Evolutionary conservation across 2,888 invertebrate genomes (phyloP).

Genomic region (Zygogramma bicolorata): DNA sequence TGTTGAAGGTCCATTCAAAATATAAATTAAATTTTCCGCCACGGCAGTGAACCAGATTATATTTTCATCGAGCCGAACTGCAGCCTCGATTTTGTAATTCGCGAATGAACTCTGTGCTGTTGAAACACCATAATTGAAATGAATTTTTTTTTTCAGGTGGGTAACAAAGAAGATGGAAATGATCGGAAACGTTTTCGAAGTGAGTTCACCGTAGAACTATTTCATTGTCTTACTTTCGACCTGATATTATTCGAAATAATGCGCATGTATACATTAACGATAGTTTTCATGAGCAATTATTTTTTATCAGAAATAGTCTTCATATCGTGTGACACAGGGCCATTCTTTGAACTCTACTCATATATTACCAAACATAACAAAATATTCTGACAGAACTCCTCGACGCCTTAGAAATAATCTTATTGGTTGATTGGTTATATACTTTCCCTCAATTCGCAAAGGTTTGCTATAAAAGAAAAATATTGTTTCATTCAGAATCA

Average conservation of each 20-base stretch:
- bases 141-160: neutral
- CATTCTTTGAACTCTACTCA: too few species aligned
- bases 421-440: too few species aligned
- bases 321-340: too few species aligned
- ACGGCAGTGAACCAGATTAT: neutral
- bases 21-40: neutral
- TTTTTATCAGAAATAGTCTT: too few species aligned
- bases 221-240: neutral
- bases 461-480: too few species aligned
- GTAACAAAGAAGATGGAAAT: neutral
- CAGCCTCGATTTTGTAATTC: neutral
- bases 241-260: neutral
- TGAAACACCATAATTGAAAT: neutral
- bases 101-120: neutral
- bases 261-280: neutral
- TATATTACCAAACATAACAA: too few species aligned
- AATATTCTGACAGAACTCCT: too few species aligned
- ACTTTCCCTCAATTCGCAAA: too few species aligned
- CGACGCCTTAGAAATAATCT: too few species aligned
- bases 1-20: neutral
- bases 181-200: neutral
- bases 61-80: neutral
- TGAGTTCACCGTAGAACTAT: neutral
- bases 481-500: too few species aligned
- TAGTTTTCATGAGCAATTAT: too few species aligned